Base-by-base conservation (phyloP, 2,113 vertebrate genomes). In the Phodopus roborovskii region DNA sequence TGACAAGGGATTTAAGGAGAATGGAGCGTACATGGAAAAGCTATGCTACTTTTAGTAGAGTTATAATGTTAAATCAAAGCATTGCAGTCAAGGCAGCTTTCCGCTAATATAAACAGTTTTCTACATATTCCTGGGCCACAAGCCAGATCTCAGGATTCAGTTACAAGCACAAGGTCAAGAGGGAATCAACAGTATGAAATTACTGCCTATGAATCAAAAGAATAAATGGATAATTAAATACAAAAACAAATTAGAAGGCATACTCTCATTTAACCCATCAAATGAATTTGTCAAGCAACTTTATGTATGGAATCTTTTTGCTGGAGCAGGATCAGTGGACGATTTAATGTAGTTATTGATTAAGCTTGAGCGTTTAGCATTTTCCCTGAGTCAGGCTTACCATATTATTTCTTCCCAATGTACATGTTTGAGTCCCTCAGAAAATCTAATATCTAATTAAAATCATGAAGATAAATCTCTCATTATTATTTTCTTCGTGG, bases 81-180 rank as follows among this genome's bases (percentile, higher is more conserved):
- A 22, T 86, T 98, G 97, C 98, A 99, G 98, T 98, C 98, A 98
- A 98, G 98, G 98, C 98, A 98, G 99, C 98, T 99, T 99, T 98
- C 98, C 98, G 98, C 98, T 99, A 99, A 99, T 99, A 99, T 99
- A 99, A 99, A 99, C 99, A 99, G 99, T 98, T 99, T 99, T 98
- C 98, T 98, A 98, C 98, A 98, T 99, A 98, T 99, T 99, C 98
- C 98, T 99, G 98, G 98, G 99, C 98, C 98, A 98, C 96, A 98
- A 98, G 99, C 98, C 98, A 99, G 98, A 98, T 98, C 97, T 98
- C 97, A 98, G 95, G 98, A 98, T 99, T 98, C 98, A 98, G 98
- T 99, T 98, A 98, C 97, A 98, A 98, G 99, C 97, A 96, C 98
- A 98, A 98, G 99, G 99, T 99, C 99, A 99, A 99, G 99, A 99